phyloP scores from a whole-genome alignment of 2,888 invertebrate genomes.

The Pachliopta kotzebuea region DNA sequence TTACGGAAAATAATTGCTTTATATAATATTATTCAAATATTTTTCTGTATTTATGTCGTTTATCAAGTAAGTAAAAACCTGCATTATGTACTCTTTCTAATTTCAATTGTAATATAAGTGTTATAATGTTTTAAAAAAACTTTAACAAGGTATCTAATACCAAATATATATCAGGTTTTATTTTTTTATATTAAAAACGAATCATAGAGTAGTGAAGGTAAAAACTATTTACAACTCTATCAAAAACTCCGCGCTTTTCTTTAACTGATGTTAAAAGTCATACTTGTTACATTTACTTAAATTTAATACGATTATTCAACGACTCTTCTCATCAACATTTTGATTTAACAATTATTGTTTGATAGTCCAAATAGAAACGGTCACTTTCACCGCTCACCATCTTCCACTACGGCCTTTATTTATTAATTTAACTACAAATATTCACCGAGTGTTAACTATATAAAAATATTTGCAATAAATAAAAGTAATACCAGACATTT shows the following conservation, averaged over 20 bases:
- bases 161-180: too few species aligned
- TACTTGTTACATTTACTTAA: too few species aligned
- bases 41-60: constrained; percentile 79
- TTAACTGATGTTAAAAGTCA: too few species aligned
- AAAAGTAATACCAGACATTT: neutral
- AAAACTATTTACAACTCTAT: too few species aligned
- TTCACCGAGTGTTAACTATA: neutral
- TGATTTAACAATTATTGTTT: too few species aligned
- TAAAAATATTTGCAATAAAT: neutral
- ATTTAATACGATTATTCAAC: too few species aligned
- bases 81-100: too few species aligned
- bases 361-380: too few species aligned
- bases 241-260: neutral
- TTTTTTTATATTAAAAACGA: too few species aligned
- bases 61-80: constrained; percentile 71
- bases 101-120: neutral
- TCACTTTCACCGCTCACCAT: too few species aligned
- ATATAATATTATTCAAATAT: constrained; percentile 86
- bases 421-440: neutral
- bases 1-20: constrained; percentile 81
- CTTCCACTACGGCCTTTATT: neutral
- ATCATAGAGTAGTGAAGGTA: too few species aligned
- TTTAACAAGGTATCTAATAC: neutral
- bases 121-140: neutral
- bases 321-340: too few species aligned